These are phyloP conservation scores for Acridotheres tristis DNA, from an alignment of 2,797 vertebrate genomes.

Conservation along the genomic window DNA sequence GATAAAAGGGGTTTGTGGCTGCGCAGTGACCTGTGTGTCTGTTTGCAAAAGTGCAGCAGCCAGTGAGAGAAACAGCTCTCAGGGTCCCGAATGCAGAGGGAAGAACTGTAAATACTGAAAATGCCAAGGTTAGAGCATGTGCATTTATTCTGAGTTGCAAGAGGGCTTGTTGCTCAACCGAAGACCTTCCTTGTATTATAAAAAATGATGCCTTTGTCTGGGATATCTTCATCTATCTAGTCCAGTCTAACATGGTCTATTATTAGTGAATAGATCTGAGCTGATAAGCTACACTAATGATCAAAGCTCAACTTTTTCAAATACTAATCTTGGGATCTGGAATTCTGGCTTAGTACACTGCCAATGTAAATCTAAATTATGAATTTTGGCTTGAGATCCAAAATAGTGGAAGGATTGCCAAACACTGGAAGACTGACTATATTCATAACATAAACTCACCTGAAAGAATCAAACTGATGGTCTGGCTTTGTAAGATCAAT, in stretches of 20 bases:
- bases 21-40: conserved; percentile 31
- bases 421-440: neutral
- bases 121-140: neutral
- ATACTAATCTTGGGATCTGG: neutral
- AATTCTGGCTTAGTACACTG: neutral
- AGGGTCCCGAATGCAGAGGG: neutral
- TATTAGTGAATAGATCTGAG: neutral
- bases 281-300: neutral
- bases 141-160: neutral
- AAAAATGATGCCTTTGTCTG: neutral
- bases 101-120: neutral
- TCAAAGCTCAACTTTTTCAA: neutral
- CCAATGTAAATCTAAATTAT: neutral
- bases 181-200: neutral
- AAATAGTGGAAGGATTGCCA: neutral
- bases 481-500: neutral
- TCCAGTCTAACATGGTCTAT: neutral
- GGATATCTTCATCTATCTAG: neutral
- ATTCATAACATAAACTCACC: neutral
- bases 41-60: neutral
- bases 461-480: neutral
- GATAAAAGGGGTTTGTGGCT: neutral
- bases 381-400: neutral
- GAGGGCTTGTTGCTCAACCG: neutral
- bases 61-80: neutral